Evolutionary conservation across 2,888 invertebrate genomes (phyloP).

Genomic region (Apamea monoglypha): DNA sequence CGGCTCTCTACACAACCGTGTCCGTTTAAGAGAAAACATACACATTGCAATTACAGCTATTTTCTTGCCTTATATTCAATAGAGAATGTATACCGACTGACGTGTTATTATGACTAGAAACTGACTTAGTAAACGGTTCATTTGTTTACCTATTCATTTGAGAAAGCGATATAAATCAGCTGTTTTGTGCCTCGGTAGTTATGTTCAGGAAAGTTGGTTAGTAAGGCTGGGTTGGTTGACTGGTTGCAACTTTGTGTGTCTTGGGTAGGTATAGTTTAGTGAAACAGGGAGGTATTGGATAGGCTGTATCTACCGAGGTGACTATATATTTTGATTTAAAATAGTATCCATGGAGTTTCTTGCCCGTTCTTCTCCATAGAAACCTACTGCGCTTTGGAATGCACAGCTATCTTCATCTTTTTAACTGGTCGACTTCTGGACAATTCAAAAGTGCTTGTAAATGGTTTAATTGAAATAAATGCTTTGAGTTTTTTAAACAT

Average conservation of each 20-base stretch:
- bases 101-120: slow-evolving; percentile 56
- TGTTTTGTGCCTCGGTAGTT: slow-evolving; percentile 23
- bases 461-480: not conserved
- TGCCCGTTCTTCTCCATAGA: not conserved
- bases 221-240: not conserved
- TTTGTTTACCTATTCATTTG: slow-evolving; percentile 52
- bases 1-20: slow-evolving; percentile 5
- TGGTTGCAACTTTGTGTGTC: not conserved
- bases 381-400: not conserved
- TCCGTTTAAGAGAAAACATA: slow-evolving; percentile 51
- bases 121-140: slow-evolving; percentile 45
- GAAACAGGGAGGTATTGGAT: not conserved
- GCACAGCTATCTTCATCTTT: not conserved
- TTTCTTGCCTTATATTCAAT: slow-evolving; percentile 47
- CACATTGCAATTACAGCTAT: slow-evolving; percentile 43
- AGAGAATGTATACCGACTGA: slow-evolving; percentile 33
- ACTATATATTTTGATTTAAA: not conserved
- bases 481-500: not conserved
- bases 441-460: not conserved
- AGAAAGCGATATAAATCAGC: slow-evolving; percentile 55
- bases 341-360: not conserved
- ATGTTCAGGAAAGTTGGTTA: slow-evolving; percentile 32
- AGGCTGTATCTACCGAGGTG: too few species aligned
- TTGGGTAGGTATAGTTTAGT: not conserved
- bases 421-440: not conserved